A percentile compares a stretch with the other conserved stretches of the same genome.
Evolutionary conservation across 2,113 vertebrate species (phyloP).

Genomic region (Psittacula cyanocephala): DNA sequence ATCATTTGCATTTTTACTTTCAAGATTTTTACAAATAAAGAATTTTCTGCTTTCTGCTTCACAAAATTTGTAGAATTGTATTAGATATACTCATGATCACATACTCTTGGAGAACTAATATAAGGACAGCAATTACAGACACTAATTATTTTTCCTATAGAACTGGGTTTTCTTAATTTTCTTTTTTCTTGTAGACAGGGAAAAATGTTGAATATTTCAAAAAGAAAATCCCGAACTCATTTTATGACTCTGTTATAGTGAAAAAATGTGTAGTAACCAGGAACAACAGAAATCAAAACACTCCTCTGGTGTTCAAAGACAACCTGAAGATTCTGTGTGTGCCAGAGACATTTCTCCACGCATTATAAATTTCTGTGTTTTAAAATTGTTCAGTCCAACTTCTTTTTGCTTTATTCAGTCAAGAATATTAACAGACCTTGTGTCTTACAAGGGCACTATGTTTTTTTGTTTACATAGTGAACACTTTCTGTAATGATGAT

Average conservation of each 20-base stretch:
- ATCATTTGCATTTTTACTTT: background rate
- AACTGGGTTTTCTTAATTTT: rapidly evolving
- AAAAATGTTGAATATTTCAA: background rate
- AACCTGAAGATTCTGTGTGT: background rate
- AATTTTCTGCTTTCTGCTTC: background rate
- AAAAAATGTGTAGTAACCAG: background rate
- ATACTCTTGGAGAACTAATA: background rate
- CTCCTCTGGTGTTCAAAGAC: background rate
- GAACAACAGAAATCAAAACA: background rate
- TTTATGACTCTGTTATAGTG: background rate
- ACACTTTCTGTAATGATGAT: background rate
- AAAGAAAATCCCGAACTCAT: background rate
- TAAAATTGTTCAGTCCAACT: background rate
- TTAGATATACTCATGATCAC: background rate
- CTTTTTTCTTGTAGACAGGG: background rate
- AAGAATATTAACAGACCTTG: background rate
- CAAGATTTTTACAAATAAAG: background rate
- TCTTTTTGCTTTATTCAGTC: background rate
- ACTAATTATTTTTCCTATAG: background rate
- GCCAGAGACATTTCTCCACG: background rate
- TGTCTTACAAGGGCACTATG: background rate
- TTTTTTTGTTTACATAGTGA: background rate
- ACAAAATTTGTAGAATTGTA: background rate
- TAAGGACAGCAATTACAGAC: background rate
- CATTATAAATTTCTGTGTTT: background rate